Base-by-base conservation (phyloP, 2,113 vertebrate genomes). In the Larimichthys polyactis region DNA sequence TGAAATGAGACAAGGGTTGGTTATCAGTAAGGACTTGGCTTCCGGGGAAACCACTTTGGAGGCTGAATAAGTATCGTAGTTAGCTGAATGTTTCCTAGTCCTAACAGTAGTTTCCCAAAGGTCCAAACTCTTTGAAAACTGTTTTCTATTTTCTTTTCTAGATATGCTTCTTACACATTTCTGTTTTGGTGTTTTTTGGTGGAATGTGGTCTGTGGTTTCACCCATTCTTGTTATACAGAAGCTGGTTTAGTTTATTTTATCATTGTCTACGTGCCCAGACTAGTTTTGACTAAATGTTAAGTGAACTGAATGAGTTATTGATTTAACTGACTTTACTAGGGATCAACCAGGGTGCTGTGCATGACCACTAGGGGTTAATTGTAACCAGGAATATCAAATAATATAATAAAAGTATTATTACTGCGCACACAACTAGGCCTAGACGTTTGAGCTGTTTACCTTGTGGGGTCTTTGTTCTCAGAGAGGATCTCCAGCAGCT, bases 391-490 rank as follows among this genome's bases (percentile, higher is more conserved):
- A 1, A 44, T 46, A 78, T 44, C 43, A 15, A 27, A 20, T 73
- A 20, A 46, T 57, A 20, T 19, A 24, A 44, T 11, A 36, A 48
- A 63, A 27, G 51, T 15, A 24, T 27, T 16, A 32, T 16, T 16
- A 51, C 27, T 27, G 27, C 5, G 19, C 20, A 48, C 16, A 62
- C 2, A 64, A 7, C 5, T 20, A 29, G 40, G 27, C n/a, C 20
- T 11, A 17, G 16, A 15, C 36, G 59, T 52, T 40, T 63, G 0
- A 51, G 5, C 20, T 1, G 1, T 73, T 86, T 94, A 97, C 97
- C 96, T 94, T 60, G 96, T 96, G 22, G 97, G 97, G 88, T 98
- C 97, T 94, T 98, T 98, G 66, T 97, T 98, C 86, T 98, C 97
- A 9, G 97, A 97, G 1, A 99, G 95, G 83, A 98, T 98, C 93